Conservation (phyloP, 2,888 invertebrate species). For the Drosophila recens region DNA sequence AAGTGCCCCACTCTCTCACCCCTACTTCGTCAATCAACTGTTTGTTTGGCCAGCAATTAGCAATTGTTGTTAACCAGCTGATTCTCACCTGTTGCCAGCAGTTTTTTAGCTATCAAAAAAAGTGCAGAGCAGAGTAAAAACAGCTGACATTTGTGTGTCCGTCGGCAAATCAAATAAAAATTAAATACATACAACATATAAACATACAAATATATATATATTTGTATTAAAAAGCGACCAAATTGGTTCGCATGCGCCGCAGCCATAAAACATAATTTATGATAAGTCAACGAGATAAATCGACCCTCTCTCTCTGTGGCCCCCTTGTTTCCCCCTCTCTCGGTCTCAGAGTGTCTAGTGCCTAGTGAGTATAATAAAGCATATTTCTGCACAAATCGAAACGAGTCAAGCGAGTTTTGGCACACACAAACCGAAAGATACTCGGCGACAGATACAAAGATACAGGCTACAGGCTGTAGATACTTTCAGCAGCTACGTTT, state of each 20-base stretch:
- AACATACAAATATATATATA: not conserved
- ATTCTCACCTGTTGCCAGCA: slow-evolving; percentile 66
- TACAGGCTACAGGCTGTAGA: slow-evolving; percentile 37
- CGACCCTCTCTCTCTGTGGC: slow-evolving; percentile 16
- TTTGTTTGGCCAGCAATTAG: slow-evolving; percentile 52
- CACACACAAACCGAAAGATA: slow-evolving; percentile 16
- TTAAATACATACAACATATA: not conserved
- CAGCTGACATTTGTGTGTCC: slow-evolving; percentile 43
- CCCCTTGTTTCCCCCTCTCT: not conserved
- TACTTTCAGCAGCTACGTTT: slow-evolving; percentile 32
- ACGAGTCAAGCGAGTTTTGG: slow-evolving; percentile 71
- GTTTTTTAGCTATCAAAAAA: slow-evolving; percentile 1
- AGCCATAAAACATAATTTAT: slow-evolving; percentile 77
- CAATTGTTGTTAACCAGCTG: slow-evolving; percentile 56
- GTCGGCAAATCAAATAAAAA: slow-evolving; percentile 25
- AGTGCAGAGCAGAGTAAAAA: slow-evolving; percentile 5
- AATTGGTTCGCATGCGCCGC: slow-evolving; percentile 67
- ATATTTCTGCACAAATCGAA: slow-evolving; percentile 78
- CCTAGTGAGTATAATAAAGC: slow-evolving; percentile 66
- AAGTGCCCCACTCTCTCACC: slow-evolving; percentile 15
- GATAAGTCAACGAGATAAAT: slow-evolving; percentile 63
- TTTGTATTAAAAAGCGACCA: slow-evolving; percentile 16
- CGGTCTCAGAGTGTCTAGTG: not conserved
- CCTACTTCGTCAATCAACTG: slow-evolving; percentile 14
- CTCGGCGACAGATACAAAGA: slow-evolving; percentile 22